Base-by-base conservation (phyloP, 2,113 vertebrate genomes). In the Acinonyx jubatus region DNA sequence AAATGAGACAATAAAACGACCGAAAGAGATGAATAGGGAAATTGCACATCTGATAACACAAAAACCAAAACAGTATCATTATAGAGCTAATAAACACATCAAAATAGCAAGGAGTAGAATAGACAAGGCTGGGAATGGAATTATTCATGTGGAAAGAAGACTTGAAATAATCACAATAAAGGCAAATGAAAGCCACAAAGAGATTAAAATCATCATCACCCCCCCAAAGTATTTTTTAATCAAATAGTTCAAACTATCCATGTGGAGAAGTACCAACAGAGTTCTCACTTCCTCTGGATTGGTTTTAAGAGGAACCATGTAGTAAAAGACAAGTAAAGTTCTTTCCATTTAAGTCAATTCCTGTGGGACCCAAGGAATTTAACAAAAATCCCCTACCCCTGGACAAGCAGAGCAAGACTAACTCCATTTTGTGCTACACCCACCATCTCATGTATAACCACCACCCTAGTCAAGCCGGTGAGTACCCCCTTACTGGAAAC, bases 221-320 rank as follows among this genome's bases (percentile, higher is more conserved):
- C 63, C 25, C 33, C n/a, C 31, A 25, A 52, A 85, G 50, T 10
- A 86, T 65, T 91, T 76, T 89, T 27, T 31, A 89, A 89, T 61
- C 66, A 87, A 83, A 52, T 50, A 25, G 41, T 86, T 92, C 52
- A 96, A 91, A 79, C 10, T 68, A 73, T 80, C 10, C 23, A n/a
- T 14, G 1, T 73, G 80, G 80, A 80, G 74, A 92, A 91, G 63
- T 92, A 76, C 25, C 14, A 74, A 63, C 10, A 27, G 82, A 89
- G 52, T 95, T 82, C 78, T 95, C 87, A 79, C 55, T 94, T 98
- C 69, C 69, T 96, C 76, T 97, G 84, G 27, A 83, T 82, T 96
- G 25, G 12, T 94, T 96, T 86, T 71, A 97, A 89, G 82, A 97
- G 88, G 95, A 98, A 96, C 65, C 68, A 83, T 92, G 55, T 66